These are phyloP conservation scores for Phylloscopus collybita DNA, from an alignment of 2,797 vertebrate species.

Conservation along the genomic window DNA sequence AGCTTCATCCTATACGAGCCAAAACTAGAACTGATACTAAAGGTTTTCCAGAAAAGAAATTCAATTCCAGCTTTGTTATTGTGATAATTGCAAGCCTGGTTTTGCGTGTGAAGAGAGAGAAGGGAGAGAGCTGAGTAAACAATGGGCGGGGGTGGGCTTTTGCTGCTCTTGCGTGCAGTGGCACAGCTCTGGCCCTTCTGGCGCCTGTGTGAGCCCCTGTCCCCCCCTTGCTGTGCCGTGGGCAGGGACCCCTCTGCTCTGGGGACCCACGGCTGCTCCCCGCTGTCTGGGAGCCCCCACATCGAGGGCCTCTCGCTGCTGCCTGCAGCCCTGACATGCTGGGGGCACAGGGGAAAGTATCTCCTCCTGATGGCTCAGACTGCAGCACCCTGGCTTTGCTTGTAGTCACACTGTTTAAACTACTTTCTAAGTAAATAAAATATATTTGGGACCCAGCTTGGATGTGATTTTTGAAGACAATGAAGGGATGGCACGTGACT, in stretches of 20 bases:
- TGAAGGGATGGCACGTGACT: not conserved
- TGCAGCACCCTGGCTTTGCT: not conserved
- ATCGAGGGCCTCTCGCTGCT: fast-evolving
- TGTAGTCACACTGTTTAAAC: not conserved
- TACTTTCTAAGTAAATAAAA: not conserved
- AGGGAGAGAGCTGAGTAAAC: not conserved
- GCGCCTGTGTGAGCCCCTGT: not conserved
- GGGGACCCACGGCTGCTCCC: not conserved
- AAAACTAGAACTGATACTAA: not conserved
- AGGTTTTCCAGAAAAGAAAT: not conserved
- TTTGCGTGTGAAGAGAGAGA: not conserved
- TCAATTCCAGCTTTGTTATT: not conserved
- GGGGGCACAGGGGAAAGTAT: not conserved
- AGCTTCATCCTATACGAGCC: not conserved
- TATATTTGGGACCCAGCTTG: not conserved
- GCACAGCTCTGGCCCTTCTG: not conserved
- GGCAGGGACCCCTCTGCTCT: not conserved
- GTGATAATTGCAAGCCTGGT: not conserved
- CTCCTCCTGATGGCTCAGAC: not conserved
- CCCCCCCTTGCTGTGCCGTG: not conserved
- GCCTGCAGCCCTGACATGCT: fast-evolving
- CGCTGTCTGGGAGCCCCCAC: not conserved
- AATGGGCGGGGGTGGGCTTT: fast-evolving
- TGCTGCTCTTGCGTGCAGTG: not conserved
- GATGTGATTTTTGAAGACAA: not conserved